Conservation (phyloP, 1,140 invertebrate genomes). For the Caerostris extrusa region DNA sequence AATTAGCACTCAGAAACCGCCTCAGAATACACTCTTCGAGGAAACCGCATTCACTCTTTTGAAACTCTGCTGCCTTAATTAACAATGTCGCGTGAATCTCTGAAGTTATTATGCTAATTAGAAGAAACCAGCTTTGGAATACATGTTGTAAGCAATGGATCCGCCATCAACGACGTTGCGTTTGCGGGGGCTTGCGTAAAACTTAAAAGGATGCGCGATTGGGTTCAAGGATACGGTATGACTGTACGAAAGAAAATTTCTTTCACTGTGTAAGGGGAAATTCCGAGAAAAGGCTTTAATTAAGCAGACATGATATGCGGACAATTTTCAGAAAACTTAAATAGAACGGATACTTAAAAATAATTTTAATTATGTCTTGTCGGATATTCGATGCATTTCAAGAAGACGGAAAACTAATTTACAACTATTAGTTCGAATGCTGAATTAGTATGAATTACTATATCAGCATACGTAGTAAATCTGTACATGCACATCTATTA, state of each 20-base stretch:
- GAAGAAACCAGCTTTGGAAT: background rate
- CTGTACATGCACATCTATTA: too few relatives aligned
- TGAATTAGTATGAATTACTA: too few relatives aligned
- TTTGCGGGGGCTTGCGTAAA: background rate
- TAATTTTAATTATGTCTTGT: background rate
- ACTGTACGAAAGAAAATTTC: too few relatives aligned
- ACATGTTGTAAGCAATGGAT: background rate
- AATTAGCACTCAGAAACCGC: background rate
- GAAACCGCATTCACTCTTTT: too few relatives aligned
- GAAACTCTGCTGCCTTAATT: background rate
- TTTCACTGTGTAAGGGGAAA: background rate
- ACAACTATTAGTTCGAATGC: too few relatives aligned
- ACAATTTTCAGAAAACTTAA: background rate
- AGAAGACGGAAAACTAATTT: too few relatives aligned
- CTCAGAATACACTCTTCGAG: background rate
- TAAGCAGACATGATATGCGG: background rate
- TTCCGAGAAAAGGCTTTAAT: too few relatives aligned
- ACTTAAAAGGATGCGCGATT: too few relatives aligned
- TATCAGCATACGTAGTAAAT: too few relatives aligned
- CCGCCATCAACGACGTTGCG: background rate
- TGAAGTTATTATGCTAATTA: conserved; percentile 22
- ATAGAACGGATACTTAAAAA: background rate
- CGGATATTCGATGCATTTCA: background rate
- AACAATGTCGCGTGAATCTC: conserved; percentile 30
- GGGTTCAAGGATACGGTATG: background rate